Evolutionary conservation across 2,797 vertebrate genomes (phyloP).

Genomic region (Babyrousa celebensis): DNA sequence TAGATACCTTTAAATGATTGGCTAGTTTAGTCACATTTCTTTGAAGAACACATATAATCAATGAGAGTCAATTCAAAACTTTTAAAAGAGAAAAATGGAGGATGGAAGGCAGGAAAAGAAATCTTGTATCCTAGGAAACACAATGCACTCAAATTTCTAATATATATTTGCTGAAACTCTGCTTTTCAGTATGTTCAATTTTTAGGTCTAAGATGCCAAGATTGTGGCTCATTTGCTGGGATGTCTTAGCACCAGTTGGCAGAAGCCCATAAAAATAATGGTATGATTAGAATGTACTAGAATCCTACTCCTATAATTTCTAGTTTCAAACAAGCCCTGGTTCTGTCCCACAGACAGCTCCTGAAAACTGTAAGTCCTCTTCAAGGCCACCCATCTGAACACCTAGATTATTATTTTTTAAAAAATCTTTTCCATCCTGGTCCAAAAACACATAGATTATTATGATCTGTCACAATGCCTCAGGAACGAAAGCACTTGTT

Average conservation of each 20-base stretch:
- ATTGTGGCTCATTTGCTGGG: background rate
- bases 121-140: conserved; percentile 17
- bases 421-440: background rate
- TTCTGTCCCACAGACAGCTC: background rate
- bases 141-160: background rate
- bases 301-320: background rate
- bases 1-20: background rate
- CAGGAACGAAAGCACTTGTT: background rate
- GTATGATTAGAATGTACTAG: background rate
- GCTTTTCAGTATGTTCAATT: background rate
- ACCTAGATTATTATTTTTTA: conserved; percentile 5
- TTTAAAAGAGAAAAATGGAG: background rate
- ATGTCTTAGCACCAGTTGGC: background rate
- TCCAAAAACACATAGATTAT: conserved; percentile 7
- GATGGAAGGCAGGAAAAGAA: background rate
- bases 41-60: background rate
- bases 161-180: background rate
- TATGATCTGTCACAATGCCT: background rate
- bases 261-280: background rate
- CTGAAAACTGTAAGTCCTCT: background rate
- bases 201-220: background rate
- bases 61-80: background rate
- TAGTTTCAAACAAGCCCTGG: conserved; percentile 30
- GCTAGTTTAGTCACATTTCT: background rate
- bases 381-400: background rate